These are phyloP conservation scores for Heterotilapia buettikoferi DNA, from an alignment of 2,113 vertebrate species.

Conservation along the genomic window DNA sequence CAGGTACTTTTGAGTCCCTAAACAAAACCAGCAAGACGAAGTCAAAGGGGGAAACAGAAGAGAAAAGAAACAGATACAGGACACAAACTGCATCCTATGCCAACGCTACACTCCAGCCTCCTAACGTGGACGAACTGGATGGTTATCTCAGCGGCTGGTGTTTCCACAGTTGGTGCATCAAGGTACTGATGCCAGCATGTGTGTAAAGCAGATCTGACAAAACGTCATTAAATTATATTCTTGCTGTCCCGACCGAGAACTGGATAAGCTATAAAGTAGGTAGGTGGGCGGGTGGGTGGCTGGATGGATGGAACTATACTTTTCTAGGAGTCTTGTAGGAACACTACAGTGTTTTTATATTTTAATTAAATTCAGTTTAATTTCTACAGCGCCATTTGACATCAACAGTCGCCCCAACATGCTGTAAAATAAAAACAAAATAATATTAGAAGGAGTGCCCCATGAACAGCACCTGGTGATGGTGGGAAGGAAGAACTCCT, in stretches of 20 bases:
- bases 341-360: background rate
- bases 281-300: background rate
- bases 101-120: background rate
- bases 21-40: background rate
- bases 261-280: background rate
- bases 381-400: background rate
- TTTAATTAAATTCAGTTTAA: background rate
- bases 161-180: background rate
- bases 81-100: background rate
- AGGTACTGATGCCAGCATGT: background rate
- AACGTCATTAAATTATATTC: background rate
- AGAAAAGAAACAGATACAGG: background rate
- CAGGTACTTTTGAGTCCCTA: background rate
- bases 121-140: background rate
- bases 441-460: background rate
- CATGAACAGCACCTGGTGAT: background rate
- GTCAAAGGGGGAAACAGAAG: background rate
- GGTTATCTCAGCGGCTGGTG: background rate
- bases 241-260: background rate
- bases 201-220: background rate
- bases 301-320: background rate
- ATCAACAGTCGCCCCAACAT: background rate
- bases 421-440: background rate
- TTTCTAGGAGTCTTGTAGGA: background rate
- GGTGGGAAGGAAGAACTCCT: background rate